Percentiles rank a stretch among this genome's conserved stretches.
These are phyloP conservation scores for Clarias fuscus DNA, from an alignment of 2,797 vertebrate genomes.

Conservation along the genomic window DNA sequence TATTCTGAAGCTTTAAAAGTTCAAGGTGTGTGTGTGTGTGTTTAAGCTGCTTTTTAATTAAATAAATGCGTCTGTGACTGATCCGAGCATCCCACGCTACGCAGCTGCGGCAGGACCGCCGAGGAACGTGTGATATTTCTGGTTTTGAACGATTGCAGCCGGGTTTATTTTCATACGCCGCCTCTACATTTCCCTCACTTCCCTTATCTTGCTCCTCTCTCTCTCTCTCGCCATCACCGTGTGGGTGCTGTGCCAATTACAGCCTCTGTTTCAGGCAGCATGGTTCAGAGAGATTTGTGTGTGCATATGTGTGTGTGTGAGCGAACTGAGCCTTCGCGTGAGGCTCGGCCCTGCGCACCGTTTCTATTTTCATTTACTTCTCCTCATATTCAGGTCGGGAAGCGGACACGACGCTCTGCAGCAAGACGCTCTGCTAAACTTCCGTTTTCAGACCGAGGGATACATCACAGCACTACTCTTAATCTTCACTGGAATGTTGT, in stretches of 20 bases:
- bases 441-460: neutral
- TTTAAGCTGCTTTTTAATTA: neutral
- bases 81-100: constrained; percentile 14
- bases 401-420: neutral
- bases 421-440: neutral
- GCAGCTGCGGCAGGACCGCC: constrained; percentile 3
- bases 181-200: constrained; percentile 24
- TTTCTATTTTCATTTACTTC: constrained; percentile 43
- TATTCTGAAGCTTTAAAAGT: neutral
- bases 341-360: constrained; percentile 7
- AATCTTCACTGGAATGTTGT: neutral
- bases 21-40: neutral
- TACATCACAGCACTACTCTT: neutral
- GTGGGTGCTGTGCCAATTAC: constrained; percentile 51
- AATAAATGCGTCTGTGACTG: neutral
- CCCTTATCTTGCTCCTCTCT: neutral
- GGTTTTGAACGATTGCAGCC: constrained; percentile 21
- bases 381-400: constrained; percentile 17
- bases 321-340: neutral
- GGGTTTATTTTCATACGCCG: constrained; percentile 40
- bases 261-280: constrained; percentile 35
- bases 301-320: constrained; percentile 8
- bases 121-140: constrained; percentile 9
- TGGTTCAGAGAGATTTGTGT: constrained; percentile 7
- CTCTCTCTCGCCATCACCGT: constrained; percentile 20